Percentiles rank a stretch among this genome's conserved stretches.
These are phyloP conservation scores for Sebastes vulpes DNA, from an alignment of 2,797 vertebrate species.

Conservation along the genomic window DNA sequence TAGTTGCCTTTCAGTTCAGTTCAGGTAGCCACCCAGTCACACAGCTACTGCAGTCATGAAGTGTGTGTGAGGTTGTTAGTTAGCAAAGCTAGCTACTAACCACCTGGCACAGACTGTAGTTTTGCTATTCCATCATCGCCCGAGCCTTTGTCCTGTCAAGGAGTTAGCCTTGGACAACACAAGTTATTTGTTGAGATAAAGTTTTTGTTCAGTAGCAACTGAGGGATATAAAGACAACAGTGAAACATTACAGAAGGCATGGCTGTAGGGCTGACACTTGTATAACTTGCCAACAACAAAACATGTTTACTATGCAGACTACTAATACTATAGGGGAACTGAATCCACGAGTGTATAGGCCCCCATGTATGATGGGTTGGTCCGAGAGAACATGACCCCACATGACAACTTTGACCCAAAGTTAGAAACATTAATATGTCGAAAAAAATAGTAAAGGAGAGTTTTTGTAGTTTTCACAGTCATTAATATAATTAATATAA, in stretches of 20 bases:
- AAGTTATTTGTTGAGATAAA: too few relatives aligned
- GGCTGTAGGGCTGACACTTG: too few relatives aligned
- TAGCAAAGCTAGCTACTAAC: constrained; percentile 69
- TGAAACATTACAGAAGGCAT: too few relatives aligned
- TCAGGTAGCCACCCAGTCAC: not conserved
- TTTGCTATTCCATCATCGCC: constrained; percentile 45
- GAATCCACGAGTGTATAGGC: not conserved
- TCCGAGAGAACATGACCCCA: not conserved
- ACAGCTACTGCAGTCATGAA: constrained; percentile 3
- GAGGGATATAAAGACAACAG: not conserved
- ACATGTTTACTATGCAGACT: constrained; percentile 17
- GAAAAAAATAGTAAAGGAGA: not conserved
- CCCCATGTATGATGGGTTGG: not conserved
- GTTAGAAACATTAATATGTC: not conserved
- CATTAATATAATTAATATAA: not conserved
- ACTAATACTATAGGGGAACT: not conserved
- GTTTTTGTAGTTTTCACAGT: not conserved
- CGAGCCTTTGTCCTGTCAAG: constrained; percentile 76
- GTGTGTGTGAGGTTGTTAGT: constrained; percentile 10
- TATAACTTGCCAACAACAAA: constrained; percentile 22
- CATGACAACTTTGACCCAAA: not conserved
- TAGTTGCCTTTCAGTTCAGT: not conserved
- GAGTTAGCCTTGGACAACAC: constrained; percentile 5
- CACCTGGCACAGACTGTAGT: constrained; percentile 68
- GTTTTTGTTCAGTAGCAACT: too few relatives aligned